A percentile compares a stretch with the other conserved stretches of the same genome.
Conservation (phyloP, 2,113 vertebrate species). For the Syrmaticus mikado region DNA sequence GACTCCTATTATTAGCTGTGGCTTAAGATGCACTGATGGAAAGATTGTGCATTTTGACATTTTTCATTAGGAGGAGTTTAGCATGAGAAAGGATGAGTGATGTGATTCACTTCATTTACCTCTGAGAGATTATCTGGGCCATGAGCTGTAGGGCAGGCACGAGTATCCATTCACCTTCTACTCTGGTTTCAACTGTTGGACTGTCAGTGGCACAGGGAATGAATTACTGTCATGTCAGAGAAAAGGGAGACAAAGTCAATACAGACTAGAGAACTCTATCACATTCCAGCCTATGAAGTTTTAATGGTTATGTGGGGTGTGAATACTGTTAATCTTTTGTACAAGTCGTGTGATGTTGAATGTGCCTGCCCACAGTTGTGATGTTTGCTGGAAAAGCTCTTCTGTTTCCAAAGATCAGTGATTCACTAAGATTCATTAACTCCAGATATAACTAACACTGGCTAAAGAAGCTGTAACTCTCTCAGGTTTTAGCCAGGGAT, state of each 20-base stretch:
- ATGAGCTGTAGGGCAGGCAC: neutral
- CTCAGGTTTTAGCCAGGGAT: neutral
- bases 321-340: neutral
- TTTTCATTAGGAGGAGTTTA: neutral
- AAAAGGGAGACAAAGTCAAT: neutral
- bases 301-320: neutral
- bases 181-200: neutral
- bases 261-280: neutral
- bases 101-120: neutral
- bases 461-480: neutral
- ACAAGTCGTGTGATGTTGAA: neutral
- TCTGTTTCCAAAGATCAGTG: neutral
- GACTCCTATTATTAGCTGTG: neutral
- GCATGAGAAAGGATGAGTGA: neutral
- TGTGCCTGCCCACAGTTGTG: rapidly evolving
- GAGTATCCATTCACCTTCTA: neutral
- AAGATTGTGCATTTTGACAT: neutral
- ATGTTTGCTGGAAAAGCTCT: neutral
- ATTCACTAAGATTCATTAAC: neutral
- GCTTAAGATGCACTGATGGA: neutral
- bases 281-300: neutral
- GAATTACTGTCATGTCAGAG: rapidly evolving
- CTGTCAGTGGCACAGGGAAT: neutral
- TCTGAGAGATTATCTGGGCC: neutral
- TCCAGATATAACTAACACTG: neutral